Base-by-base conservation (phyloP, 2,888 invertebrate genomes). In the Erebia palarica region DNA sequence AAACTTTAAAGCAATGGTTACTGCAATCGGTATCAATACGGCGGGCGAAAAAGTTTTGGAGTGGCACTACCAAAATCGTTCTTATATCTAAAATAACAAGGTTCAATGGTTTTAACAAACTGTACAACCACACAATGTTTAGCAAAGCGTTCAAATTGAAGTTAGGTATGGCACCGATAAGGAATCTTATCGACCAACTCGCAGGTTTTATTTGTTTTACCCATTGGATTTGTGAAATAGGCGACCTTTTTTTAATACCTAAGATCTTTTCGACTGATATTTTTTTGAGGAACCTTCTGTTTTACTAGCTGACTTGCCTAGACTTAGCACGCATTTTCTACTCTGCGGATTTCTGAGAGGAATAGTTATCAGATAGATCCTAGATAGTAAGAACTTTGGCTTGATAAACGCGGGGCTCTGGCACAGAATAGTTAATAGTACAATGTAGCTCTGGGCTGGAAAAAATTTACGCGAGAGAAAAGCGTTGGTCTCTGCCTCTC, bases 101-200 rank as follows among this genome's bases (percentile, higher is more conserved):
- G 69, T 63, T 61, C 63, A 69, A 51, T 13, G 16, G 47, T 44
- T 58, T 60, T 36, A 59, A 66, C 42, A 53, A 58, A 60, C 55
- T 53, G 59, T 65, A 44, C 55, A n/a, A 42, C 21, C 47, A 76
- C 71, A 72, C 71, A 77, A 72, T 71, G 73, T 75, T 75, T 77
- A 78, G 77, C 79, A 79, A 79, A 81, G 77, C 83, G 80, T 84
- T 81, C 76, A 83, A 84, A 84, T 84, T 80, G 78, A 75, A 79
- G 82, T 86, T 85, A 83, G 83, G 77, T 78, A 81, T 82, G 81
- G 77, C 77, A 70, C 67, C 82, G 88, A 88, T 89, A 88, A 88
- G 80, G 77, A 78, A 80, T 79, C 75, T 78, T 84, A 83, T 82
- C 82, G 80, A 75, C 78, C 69, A 71, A 66, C 72, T 61, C 68